Base-by-base conservation (phyloP, 2,797 vertebrate species). In the Halcyon chelicuti region DNA sequence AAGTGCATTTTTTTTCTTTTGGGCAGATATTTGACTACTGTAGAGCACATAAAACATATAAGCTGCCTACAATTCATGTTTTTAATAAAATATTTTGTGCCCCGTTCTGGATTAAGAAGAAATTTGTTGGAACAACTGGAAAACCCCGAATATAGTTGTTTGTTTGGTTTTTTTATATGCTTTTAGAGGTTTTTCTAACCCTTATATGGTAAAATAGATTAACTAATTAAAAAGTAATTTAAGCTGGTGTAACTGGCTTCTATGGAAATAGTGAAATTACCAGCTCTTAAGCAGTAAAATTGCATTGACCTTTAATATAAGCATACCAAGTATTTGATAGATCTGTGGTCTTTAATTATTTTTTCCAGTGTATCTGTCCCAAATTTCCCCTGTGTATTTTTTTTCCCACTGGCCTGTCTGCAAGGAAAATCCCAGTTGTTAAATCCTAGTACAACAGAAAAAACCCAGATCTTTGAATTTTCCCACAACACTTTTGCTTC, bases 1-100 rank as follows among this genome's bases (percentile, higher is more conserved):
- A 66, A 88, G 39, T 77, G 31, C 2, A 3, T n/a, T 76, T 58
- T 60, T 88, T 83, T 88, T 72, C 16, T 79, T 75, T 88, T 75
- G 55, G 76, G 75, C 62, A 81, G 62, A 76, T 76, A 78, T 49
- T 88, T 94, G 70, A 91, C 95, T 94, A 83, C 66, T 78, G 87
- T 54, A 89, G 17, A 87, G 37, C 35, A 83, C 49, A n/a, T 49
- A 87, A 77, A n/a, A 80, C 16, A 67, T 21, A 62, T 18, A 84
- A 66, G 33, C 16, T 71, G 31, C 74, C 40, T 91, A 73, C 49
- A 66, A 44, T 61, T 47, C 46, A 2, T 10, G 61, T 88, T 68
- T 71, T 79, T 65, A 21, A 29, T 52, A 51, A 55, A 37, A 4
- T 46, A 42, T 25, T 5, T 12, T 2, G 16, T 74, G 29, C 65